Evolutionary conservation across 2,797 vertebrate genomes (phyloP), one percentile per base, ranked within the genome.

Genomic region (Miopithecus talapoin): DNA sequence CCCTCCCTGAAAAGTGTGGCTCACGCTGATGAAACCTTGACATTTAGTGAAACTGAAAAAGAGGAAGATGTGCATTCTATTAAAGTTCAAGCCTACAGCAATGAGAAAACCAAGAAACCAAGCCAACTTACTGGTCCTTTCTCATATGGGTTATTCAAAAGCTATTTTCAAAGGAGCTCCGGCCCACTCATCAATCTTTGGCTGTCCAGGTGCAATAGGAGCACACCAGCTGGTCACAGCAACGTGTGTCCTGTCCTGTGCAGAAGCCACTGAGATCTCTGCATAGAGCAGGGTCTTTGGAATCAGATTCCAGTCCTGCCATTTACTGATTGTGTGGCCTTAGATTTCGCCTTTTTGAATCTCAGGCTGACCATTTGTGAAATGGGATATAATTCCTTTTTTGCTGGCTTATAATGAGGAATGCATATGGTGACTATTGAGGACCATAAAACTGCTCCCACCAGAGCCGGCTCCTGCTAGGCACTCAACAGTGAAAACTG

Each of bases 91-190:
- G 30, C 41, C 41, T 41, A 14, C 39, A 94, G 39, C 59, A 64
- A 88, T 41, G 24, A 89, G 48, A 88, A 94, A 68, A 80, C n/a
- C 46, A 85, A 94, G 93, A 89, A 95, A 79, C 43, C 78, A 93
- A 30, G 19, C 30, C 78, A 55, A 57, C 28, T 85, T 41, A 78
- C 43, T 75, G 61, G 78, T 59, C 61, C 33, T 95, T 85, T 97
- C 81, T 75, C 14, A 3, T 11, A n/a, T 24, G 59, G 4, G 14
- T 59, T 68, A 50, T 92, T 86, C 39, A 68, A 33, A 81, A 90
- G 28, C n/a, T 95, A 8, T 85, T 84, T 93, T 94, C 85, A 76
- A 80, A 84, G 22, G 85, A 26, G 0, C 53, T 57, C 46, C 36
- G 74, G 33, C n/a, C 19, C 21, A 39, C 9, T 53, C 4, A 0